Evolutionary conservation across 2,113 vertebrate genomes (phyloP).

Genomic region (Candoia aspera): DNA sequence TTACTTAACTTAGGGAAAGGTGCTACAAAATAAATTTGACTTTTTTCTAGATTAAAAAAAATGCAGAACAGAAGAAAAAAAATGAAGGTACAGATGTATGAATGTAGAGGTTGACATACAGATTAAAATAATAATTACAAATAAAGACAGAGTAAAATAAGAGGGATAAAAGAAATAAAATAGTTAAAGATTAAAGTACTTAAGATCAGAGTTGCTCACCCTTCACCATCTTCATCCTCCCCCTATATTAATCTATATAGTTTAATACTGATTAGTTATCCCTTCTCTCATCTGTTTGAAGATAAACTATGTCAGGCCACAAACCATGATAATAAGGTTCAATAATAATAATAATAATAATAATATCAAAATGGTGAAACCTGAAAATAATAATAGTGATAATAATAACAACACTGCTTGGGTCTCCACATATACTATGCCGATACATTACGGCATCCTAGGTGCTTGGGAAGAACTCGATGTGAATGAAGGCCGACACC

Average conservation of each 20-base stretch:
- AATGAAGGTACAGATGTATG: too few species aligned
- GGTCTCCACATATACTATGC: too few species aligned
- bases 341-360: too few species aligned
- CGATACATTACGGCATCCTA: neutral
- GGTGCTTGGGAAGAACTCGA: neutral
- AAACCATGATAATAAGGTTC: neutral
- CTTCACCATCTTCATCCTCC: neutral
- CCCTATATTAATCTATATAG: neutral
- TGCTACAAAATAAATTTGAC: too few species aligned
- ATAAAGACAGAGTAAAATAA: neutral
- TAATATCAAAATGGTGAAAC: neutral
- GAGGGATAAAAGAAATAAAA: neutral
- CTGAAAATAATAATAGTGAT: neutral
- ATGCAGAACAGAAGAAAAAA: neutral
- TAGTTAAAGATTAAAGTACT: neutral
- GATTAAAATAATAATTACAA: too few species aligned
- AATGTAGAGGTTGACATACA: too few species aligned
- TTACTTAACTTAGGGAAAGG: too few species aligned
- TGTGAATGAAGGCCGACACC: too few species aligned
- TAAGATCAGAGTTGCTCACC: neutral
- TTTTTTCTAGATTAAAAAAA: too few species aligned
- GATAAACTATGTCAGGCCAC: neutral
- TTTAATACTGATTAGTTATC: neutral
- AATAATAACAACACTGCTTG: too few species aligned
- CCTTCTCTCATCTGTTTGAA: slow-evolving; percentile 27